Evolutionary conservation across 2,888 invertebrate species (phyloP).

Genomic region (Drosophila paracracens): DNA sequence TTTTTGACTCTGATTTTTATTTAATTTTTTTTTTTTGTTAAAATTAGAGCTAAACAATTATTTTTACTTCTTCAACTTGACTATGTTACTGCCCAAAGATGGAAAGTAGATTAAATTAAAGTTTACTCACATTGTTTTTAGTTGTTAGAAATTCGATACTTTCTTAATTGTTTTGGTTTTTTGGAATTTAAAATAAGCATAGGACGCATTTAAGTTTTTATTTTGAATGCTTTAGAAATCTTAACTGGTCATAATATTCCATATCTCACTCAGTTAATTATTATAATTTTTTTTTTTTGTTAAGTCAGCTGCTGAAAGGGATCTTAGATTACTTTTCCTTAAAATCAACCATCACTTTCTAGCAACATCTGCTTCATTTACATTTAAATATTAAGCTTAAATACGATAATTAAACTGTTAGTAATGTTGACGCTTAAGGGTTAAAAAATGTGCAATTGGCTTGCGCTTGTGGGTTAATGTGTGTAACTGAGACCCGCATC

Average conservation of each 20-base stretch:
- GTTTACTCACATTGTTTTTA: not conserved
- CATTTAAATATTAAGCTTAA: not conserved
- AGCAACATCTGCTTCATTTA: not conserved
- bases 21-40: not conserved
- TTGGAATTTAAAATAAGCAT: not conserved
- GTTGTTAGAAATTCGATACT: not conserved
- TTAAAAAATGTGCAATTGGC: slow-evolving; percentile 1
- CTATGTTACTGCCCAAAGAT: not conserved
- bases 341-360: not conserved
- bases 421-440: not conserved
- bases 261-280: not conserved
- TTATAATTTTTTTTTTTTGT: not conserved
- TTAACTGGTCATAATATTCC: not conserved
- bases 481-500: slow-evolving; percentile 56
- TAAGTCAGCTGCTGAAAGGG: not conserved
- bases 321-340: not conserved
- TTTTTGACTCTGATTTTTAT: not conserved
- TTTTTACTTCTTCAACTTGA: not conserved
- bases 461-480: slow-evolving; percentile 18
- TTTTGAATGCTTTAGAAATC: not conserved
- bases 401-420: not conserved
- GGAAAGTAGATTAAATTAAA: not conserved
- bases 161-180: not conserved
- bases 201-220: no score
- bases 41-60: not conserved